A percentile compares a stretch with the other conserved stretches of the same genome.
Conservation (phyloP, 2,797 vertebrate species). For the Okamejei kenojei region DNA sequence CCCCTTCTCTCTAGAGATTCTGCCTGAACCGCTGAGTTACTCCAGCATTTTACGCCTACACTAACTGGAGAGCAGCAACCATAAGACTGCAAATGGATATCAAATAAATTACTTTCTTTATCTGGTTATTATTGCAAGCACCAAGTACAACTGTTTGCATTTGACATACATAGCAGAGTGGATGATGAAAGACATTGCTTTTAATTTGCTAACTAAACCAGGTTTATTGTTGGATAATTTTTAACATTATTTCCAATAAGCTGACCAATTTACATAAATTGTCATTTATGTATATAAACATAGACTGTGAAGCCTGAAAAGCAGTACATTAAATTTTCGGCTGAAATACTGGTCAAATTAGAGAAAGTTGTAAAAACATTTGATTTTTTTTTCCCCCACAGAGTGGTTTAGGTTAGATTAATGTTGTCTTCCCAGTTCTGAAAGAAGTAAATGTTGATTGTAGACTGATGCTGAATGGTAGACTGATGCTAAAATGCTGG, state of each 20-base stretch:
- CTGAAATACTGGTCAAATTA: neutral
- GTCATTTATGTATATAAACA: neutral
- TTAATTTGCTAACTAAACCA: neutral
- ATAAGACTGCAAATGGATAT: slow-evolving; percentile 30
- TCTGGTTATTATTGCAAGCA: slow-evolving; percentile 21
- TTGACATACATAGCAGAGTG: neutral
- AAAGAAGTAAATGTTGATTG: neutral
- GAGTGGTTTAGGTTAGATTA: neutral
- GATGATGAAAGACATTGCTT: slow-evolving; percentile 20
- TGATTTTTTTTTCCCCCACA: too few relatives aligned
- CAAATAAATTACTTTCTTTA: slow-evolving; percentile 36
- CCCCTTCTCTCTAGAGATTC: too few relatives aligned
- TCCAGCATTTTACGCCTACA: neutral
- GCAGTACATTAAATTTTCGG: neutral
- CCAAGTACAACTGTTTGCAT: slow-evolving; percentile 24
- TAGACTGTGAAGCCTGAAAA: neutral
- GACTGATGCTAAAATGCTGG: too few relatives aligned
- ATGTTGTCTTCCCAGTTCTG: neutral
- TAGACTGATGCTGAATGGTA: neutral
- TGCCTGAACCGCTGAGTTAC: too few relatives aligned
- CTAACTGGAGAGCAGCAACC: slow-evolving; percentile 38
- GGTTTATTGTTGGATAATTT: neutral
- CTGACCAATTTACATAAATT: neutral
- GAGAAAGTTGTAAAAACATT: neutral
- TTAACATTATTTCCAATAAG: neutral